Evolutionary conservation across 2,797 vertebrate genomes (phyloP), one percentile per base, ranked within the genome.

Genomic region (Silurus lanzhouensis): DNA sequence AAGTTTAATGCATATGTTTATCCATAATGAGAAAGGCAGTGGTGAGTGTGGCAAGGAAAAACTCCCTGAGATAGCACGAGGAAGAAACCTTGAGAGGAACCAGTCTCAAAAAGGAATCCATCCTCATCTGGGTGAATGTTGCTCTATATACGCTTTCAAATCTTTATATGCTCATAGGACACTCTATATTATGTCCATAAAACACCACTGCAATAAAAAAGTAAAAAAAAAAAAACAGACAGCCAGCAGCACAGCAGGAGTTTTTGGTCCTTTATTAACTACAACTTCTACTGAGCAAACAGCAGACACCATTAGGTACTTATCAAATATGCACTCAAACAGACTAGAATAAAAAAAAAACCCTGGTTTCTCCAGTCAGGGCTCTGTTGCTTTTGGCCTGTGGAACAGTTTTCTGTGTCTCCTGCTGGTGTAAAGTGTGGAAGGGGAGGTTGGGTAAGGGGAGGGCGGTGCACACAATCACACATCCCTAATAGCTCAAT

Each of bases 401-500:
- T 86, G 85, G 85, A 82, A 81, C 83, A 25, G 77, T 84, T 86
- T 84, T 85, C 77, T 88, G 66, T 25, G 57, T 87, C 46, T 84
- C 83, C 83, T 87, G 83, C 89, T 82, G 82, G 80, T 88, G 80
- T 87, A 89, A 87, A 90, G 85, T 89, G 76, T 82, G 83, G 46
- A 84, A 84, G 79, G 81, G 77, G 84, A 46, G 15, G 77, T 87
- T 87, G 63, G 67, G 64, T 74, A 83, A 78, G 68, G 76, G 76
- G 86, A 86, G 75, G 79, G 83, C 46, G 80, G 77, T 82, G 87
- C 88, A 87, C 84, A 87, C 88, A 90, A 91, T 90, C 90, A 89
- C 79, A 84, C 44, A 83, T 78, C 64, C 85, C 89, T 91, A 90
- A 91, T 91, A 90, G 90, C 89, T 91, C 89, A 90, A 87, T 91